Percentiles rank a stretch among this genome's conserved stretches.
Evolutionary conservation across 2,797 vertebrate species (phyloP).

Genomic region (Chanos chanos): DNA sequence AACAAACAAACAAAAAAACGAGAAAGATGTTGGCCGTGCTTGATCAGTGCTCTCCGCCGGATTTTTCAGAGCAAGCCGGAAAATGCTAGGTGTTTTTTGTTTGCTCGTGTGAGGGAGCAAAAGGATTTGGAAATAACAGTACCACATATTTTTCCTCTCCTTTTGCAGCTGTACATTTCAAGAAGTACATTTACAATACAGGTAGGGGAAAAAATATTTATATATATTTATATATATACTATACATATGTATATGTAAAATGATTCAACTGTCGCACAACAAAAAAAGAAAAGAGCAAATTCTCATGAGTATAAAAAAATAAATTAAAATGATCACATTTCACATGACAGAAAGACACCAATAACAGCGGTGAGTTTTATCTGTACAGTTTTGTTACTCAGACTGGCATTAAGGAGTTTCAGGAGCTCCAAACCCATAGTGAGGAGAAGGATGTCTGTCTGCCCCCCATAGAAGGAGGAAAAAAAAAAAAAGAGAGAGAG

Average conservation of each 20-base stretch:
- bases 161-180: slow-evolving; percentile 41
- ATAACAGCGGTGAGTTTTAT: slow-evolving; percentile 38
- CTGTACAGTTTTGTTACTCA: slow-evolving; percentile 47
- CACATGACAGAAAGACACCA: slow-evolving; percentile 53
- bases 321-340: slow-evolving; percentile 74
- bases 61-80: slow-evolving; percentile 30
- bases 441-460: slow-evolving; percentile 20
- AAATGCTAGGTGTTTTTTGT: slow-evolving; percentile 23
- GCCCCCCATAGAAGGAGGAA: slow-evolving; percentile 34
- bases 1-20: slow-evolving; percentile 30
- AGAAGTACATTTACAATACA: slow-evolving; percentile 46
- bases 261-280: slow-evolving; percentile 53
- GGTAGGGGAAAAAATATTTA: slow-evolving; percentile 36
- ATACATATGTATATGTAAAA: slow-evolving; percentile 54
- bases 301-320: slow-evolving; percentile 74
- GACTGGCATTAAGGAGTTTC: slow-evolving; percentile 14
- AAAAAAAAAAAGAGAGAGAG: slow-evolving; percentile 5
- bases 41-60: slow-evolving; percentile 34
- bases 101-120: slow-evolving; percentile 18
- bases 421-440: slow-evolving; percentile 25
- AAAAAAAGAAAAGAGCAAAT: slow-evolving; percentile 43
- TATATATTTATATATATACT: slow-evolving; percentile 42
- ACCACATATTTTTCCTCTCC: slow-evolving; percentile 39
- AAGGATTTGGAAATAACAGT: too few species aligned
- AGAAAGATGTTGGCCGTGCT: slow-evolving; percentile 12